Evolutionary conservation across 2,113 vertebrate genomes (phyloP).

Genomic region (Bambusicola thoracicus): DNA sequence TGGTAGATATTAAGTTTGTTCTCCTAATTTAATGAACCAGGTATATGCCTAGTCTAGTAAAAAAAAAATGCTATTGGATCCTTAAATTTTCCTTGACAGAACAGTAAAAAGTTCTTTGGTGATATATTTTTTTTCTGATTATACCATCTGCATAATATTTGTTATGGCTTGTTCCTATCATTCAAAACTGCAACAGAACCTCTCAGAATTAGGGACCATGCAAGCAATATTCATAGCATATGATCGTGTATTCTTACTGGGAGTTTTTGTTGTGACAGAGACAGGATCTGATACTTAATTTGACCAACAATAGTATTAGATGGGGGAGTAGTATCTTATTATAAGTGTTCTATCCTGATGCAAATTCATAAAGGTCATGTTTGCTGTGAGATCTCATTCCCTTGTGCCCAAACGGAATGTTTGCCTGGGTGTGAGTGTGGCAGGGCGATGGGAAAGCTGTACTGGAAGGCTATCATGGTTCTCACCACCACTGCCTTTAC

Average conservation of each 20-base stretch:
- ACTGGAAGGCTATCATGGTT: not conserved
- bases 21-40: not conserved
- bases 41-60: not conserved
- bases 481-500: not conserved
- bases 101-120: not conserved
- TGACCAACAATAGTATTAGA: conserved; percentile 15
- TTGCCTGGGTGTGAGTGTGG: not conserved
- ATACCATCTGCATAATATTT: not conserved
- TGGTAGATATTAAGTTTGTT: not conserved
- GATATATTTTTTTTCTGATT: not conserved
- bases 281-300: not conserved
- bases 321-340: conserved; percentile 25
- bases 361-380: conserved; percentile 63
- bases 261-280: not conserved
- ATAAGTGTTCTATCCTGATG: conserved; percentile 52
- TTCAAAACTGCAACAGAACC: not conserved
- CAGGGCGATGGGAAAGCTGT: not conserved
- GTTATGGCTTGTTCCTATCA: not conserved
- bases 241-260: not conserved
- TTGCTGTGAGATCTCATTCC: conserved; percentile 40
- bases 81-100: not conserved
- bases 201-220: not conserved
- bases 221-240: not conserved
- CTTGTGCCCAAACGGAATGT: conserved; percentile 37
- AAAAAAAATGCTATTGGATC: not conserved